Conservation (phyloP, 2,113 vertebrate genomes). For the Gadus chalcogrammus region DNA sequence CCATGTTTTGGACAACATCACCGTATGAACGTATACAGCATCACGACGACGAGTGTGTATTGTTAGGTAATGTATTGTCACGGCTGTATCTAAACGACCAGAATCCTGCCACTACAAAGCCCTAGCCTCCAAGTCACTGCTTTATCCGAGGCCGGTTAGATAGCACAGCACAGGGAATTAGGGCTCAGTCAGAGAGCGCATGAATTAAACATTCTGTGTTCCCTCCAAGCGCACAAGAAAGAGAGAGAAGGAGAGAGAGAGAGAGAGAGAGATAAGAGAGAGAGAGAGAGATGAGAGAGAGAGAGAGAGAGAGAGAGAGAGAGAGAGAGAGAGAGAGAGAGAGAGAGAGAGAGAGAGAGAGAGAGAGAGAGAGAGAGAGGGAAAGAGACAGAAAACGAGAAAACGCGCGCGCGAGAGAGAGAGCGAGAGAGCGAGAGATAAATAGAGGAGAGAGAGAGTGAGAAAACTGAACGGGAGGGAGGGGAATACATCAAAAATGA, state of each 20-base stretch:
- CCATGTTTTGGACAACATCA: too few species aligned
- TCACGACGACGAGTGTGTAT: too few species aligned
- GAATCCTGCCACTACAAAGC: too few species aligned
- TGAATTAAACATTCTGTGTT: slow-evolving; percentile 56
- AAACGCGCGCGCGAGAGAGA: not conserved
- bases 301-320: slow-evolving; percentile 21
- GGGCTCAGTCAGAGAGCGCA: slow-evolving; percentile 40
- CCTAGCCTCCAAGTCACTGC: slow-evolving; percentile 9
- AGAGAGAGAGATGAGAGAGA: not conserved
- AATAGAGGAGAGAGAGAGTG: not conserved
- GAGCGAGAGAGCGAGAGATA: slow-evolving; percentile 17
- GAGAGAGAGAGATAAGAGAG: slow-evolving; percentile 18
- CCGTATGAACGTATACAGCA: too few species aligned
- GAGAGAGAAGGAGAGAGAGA: slow-evolving; percentile 33
- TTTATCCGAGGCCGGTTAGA: slow-evolving; percentile 26
- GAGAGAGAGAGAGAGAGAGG: slow-evolving; percentile 10
- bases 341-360: slow-evolving; percentile 9
- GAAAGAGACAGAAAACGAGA: slow-evolving; percentile 1
- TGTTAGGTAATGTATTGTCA: too few species aligned
- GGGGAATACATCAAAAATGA: not conserved
- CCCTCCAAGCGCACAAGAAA: slow-evolving; percentile 30
- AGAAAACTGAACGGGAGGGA: not conserved
- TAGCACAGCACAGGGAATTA: slow-evolving; percentile 51
- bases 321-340: slow-evolving; percentile 12
- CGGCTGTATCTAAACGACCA: too few species aligned